Evolutionary conservation across 2,113 vertebrate genomes (phyloP).

Genomic region (Silurus meridionalis): DNA sequence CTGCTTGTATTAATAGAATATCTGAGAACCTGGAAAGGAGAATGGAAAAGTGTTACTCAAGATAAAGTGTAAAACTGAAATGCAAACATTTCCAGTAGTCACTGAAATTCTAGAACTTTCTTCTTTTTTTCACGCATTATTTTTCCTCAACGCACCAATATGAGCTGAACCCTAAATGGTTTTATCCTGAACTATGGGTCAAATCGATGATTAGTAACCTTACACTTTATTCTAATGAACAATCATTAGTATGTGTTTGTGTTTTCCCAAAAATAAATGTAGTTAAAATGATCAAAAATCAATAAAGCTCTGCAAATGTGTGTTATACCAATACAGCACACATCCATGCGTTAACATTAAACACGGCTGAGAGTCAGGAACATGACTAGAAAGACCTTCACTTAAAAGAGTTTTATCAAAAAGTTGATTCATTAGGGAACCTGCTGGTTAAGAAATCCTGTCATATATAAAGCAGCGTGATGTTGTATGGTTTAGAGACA

Average conservation of each 20-base stretch:
- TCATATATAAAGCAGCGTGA: too few species aligned
- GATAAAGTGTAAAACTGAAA: neutral
- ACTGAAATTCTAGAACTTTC: neutral
- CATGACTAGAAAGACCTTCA: too few species aligned
- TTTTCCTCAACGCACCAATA: neutral
- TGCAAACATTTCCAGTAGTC: neutral
- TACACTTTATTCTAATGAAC: neutral
- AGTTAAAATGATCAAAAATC: too few species aligned
- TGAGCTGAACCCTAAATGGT: neutral
- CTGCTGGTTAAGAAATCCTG: too few species aligned
- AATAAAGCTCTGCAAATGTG: neutral
- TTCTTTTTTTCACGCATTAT: neutral
- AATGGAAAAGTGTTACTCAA: too few species aligned
- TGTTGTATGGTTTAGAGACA: too few species aligned
- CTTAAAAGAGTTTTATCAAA: too few species aligned
- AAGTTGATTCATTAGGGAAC: too few species aligned
- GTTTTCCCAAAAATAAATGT: too few species aligned
- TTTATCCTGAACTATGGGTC: neutral
- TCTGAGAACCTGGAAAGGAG: slow-evolving; percentile 5
- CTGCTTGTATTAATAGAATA: neutral
- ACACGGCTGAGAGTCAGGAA: too few species aligned
- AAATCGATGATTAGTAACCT: neutral
- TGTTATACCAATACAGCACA: neutral
- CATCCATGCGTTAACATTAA: neutral
- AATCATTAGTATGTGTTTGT: neutral